phyloP scores from a whole-genome alignment of 2,888 invertebrate species.

The Calameuta pallipes region DNA sequence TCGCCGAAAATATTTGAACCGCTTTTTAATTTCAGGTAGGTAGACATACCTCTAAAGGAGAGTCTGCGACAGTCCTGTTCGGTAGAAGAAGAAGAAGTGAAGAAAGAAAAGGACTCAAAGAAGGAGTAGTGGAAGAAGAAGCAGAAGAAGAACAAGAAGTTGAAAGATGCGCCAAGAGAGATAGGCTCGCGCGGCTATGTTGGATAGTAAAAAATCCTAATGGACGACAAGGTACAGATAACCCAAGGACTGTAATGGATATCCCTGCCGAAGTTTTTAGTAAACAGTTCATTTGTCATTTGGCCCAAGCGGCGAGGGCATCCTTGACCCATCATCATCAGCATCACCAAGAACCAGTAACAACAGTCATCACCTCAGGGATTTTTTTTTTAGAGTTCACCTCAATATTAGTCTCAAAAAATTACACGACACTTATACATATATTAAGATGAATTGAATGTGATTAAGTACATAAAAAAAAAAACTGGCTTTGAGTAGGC shows the following conservation, averaged over 20 bases:
- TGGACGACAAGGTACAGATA: conserved; percentile 46
- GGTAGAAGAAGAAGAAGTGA: neutral
- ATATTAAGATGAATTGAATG: neutral
- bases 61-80: conserved; percentile 1
- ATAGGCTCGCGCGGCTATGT: conserved; percentile 39
- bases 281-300: conserved; percentile 61
- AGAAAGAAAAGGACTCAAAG: neutral
- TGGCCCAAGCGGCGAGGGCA: conserved; percentile 14
- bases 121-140: neutral
- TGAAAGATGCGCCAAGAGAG: conserved; percentile 37
- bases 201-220: conserved; percentile 46
- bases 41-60: conserved; percentile 12
- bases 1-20: conserved; percentile 27
- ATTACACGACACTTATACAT: neutral
- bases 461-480: neutral
- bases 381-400: neutral
- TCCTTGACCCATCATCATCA: neutral
- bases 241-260: conserved; percentile 44
- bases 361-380: neutral
- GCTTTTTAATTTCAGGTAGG: conserved; percentile 23
- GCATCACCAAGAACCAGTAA: neutral
- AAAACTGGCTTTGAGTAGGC: neutral
- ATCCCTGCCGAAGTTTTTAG: conserved; percentile 39
- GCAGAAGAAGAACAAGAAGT: conserved; percentile 6
- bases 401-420: too few relatives aligned